A percentile compares a stretch with the other conserved stretches of the same genome.
Evolutionary conservation across 2,888 invertebrate genomes (phyloP).

Genomic region (Gastracanthus pulcherrimus): DNA sequence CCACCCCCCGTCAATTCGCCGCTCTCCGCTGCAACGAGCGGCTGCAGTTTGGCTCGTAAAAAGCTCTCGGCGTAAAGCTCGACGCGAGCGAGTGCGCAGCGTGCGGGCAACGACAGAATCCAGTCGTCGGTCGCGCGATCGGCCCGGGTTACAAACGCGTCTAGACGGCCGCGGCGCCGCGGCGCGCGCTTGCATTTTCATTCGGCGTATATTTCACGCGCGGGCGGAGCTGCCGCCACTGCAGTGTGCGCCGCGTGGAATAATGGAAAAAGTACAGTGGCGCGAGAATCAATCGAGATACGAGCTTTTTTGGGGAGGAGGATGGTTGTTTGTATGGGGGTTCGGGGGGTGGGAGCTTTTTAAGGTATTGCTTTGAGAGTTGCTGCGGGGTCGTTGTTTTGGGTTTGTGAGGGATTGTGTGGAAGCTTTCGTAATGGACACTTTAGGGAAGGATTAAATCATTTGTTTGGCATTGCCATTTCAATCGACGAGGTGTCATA

Average conservation of each 20-base stretch:
- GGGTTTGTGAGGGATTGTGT: too few relatives aligned
- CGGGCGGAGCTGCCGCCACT: not conserved
- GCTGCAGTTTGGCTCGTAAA: slow-evolving; percentile 18
- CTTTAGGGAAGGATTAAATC: too few relatives aligned
- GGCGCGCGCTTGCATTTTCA: slow-evolving; percentile 37
- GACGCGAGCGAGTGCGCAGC: not conserved
- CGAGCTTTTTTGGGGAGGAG: not conserved
- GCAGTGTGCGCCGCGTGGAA: too few relatives aligned
- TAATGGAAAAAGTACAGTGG: slow-evolving; percentile 42
- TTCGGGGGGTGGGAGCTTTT: too few relatives aligned
- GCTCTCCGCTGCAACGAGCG: not conserved
- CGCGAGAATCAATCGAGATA: not conserved
- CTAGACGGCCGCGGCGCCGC: slow-evolving; percentile 50
- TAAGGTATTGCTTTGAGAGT: not conserved
- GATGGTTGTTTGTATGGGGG: not conserved
- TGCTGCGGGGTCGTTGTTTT: not conserved
- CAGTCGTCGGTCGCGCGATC: not conserved
- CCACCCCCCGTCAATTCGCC: not conserved
- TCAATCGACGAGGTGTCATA: too few relatives aligned
- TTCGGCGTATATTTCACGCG: not conserved
- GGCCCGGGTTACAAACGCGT: slow-evolving; percentile 44
- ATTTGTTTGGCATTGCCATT: too few relatives aligned
- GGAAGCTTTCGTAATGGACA: too few relatives aligned
- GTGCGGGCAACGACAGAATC: not conserved
- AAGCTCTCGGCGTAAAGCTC: not conserved